Conservation (phyloP, 2,797 vertebrate genomes). For the Luscinia luscinia region DNA sequence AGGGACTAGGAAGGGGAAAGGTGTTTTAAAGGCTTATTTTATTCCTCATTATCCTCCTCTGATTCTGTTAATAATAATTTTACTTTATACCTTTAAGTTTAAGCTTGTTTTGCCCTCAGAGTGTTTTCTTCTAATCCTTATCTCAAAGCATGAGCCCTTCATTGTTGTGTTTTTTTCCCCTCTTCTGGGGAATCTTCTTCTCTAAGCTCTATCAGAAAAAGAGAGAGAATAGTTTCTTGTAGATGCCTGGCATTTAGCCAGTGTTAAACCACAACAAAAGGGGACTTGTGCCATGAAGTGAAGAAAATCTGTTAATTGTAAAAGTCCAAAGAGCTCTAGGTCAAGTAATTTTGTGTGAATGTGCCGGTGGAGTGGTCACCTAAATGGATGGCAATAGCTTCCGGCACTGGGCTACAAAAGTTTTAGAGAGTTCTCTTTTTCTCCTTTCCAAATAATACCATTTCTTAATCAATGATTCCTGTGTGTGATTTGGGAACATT, state of each 20-base stretch:
- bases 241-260: neutral
- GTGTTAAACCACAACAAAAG: neutral
- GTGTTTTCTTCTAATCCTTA: neutral
- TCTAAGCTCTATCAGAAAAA: neutral
- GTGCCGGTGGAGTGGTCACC: neutral
- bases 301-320: neutral
- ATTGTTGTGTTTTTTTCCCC: neutral
- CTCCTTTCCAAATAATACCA: neutral
- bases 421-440: neutral
- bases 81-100: neutral
- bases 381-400: neutral
- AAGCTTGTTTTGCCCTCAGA: neutral
- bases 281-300: neutral
- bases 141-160: no score
- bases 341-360: neutral
- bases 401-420: neutral
- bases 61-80: neutral
- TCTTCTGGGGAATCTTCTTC: neutral
- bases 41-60: neutral
- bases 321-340: neutral
- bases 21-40: neutral
- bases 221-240: neutral
- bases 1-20: neutral
- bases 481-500: neutral
- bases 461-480: neutral